phyloP scores from a whole-genome alignment of 2,888 invertebrate species.

The Argynnis bischoffii region DNA sequence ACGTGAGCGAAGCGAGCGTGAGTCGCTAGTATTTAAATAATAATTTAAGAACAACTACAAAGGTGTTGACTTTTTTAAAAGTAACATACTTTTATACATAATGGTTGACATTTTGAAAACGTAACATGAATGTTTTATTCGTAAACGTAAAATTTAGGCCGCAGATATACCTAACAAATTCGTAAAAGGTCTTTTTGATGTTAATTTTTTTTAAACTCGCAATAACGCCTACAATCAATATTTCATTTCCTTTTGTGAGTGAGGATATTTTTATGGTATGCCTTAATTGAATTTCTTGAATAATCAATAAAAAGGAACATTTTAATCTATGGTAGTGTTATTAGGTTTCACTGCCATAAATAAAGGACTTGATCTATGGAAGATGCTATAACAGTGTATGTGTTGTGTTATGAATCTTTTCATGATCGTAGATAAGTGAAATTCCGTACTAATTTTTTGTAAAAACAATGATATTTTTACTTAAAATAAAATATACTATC shows the following conservation, averaged over 20 bases:
- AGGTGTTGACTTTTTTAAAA: background rate
- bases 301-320: conserved; percentile 10
- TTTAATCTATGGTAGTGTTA: background rate
- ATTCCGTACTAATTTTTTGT: too few relatives aligned
- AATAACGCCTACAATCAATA: conserved; percentile 7
- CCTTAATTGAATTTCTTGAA: background rate
- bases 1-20: too few relatives aligned
- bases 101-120: background rate
- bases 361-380: too few relatives aligned
- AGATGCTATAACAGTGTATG: too few relatives aligned
- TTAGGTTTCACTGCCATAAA: background rate
- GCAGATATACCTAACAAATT: background rate
- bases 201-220: background rate
- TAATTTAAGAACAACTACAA: too few relatives aligned
- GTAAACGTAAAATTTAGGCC: background rate
- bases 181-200: conserved; percentile 3
- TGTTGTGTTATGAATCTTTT: too few relatives aligned
- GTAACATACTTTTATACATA: background rate
- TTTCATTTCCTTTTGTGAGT: background rate
- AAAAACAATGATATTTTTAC: too few relatives aligned
- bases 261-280: background rate
- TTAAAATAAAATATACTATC: too few relatives aligned
- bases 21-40: too few relatives aligned
- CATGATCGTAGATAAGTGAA: too few relatives aligned
- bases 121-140: background rate